Evolutionary conservation across 1,140 invertebrate species (phyloP).

Genomic region (Coptotermes formosanus): DNA sequence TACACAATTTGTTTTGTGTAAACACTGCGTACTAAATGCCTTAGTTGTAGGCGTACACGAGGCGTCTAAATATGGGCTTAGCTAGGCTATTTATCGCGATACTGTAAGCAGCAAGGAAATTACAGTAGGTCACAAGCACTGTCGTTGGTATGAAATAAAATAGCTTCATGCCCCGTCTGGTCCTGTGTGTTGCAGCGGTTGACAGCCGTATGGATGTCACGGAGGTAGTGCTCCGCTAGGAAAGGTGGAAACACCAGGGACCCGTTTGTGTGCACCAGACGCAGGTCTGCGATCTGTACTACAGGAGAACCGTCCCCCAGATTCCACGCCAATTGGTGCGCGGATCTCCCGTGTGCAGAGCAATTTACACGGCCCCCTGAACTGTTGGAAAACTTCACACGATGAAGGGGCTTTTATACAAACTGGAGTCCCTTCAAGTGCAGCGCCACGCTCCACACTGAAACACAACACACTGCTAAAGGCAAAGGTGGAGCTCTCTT

Average conservation of each 20-base stretch:
- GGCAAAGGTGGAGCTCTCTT: no score
- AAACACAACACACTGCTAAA: slow-evolving; percentile 26
- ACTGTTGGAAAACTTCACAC: slow-evolving; percentile 83
- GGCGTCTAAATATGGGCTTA: no score
- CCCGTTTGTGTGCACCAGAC: slow-evolving; percentile 74
- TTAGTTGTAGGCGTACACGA: no score
- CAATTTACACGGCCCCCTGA: slow-evolving; percentile 77
- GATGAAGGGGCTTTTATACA: slow-evolving; percentile 73
- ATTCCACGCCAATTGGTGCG: slow-evolving; percentile 72
- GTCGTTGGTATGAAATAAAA: no score
- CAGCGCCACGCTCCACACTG: slow-evolving; percentile 57
- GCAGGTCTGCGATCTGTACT: slow-evolving; percentile 65
- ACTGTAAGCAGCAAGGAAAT: no score
- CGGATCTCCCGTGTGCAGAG: slow-evolving; percentile 73
- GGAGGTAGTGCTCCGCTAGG: slow-evolving; percentile 70
- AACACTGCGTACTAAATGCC: no score
- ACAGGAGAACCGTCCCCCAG: slow-evolving; percentile 62
- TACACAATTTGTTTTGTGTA: no score
- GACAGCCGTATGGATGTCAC: slow-evolving; percentile 52
- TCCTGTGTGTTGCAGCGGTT: slow-evolving; percentile 53
- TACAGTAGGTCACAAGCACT: no score
- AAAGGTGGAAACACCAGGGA: slow-evolving; percentile 82
- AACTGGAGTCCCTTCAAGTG: slow-evolving; percentile 78
- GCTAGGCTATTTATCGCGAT: no score
- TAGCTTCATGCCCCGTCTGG: slow-evolving; percentile 38